A percentile compares a stretch with the other conserved stretches of the same genome.
Evolutionary conservation across 2,113 vertebrate genomes (phyloP).

Genomic region (Setophaga coronata): DNA sequence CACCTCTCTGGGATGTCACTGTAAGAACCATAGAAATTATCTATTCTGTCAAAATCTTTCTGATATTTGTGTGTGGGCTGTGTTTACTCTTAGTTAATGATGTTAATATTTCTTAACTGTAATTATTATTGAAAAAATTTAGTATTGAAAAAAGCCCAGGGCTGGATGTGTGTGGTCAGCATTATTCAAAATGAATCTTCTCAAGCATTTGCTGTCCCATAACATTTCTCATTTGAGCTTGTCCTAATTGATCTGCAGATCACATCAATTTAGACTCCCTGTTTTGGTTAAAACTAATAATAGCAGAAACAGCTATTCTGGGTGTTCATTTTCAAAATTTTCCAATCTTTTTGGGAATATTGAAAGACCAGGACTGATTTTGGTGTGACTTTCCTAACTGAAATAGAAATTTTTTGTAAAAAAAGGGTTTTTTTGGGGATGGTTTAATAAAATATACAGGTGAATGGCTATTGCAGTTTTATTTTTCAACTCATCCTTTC

Average conservation of each 20-base stretch:
- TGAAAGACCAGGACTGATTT: background rate
- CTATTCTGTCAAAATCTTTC: background rate
- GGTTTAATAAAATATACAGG: background rate
- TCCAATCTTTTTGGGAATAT: background rate
- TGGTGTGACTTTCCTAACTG: background rate
- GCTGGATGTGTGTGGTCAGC: background rate
- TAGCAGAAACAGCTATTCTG: background rate
- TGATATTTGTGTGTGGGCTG: background rate
- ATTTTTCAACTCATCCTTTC: background rate
- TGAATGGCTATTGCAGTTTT: background rate
- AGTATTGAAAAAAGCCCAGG: fast-evolving
- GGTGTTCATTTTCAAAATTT: background rate
- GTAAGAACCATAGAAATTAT: background rate
- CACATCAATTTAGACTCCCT: background rate
- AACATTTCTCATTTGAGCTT: background rate
- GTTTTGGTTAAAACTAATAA: background rate
- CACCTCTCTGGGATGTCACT: background rate
- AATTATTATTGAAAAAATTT: background rate
- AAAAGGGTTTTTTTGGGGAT: fast-evolving
- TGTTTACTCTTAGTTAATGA: background rate
- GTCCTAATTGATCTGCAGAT: background rate
- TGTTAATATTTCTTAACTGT: background rate
- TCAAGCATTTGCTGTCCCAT: background rate
- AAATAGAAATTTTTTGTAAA: background rate
- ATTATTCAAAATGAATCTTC: background rate